phyloP scores from a whole-genome alignment of 2,797 vertebrate genomes.

The Clarias platycephalus region DNA sequence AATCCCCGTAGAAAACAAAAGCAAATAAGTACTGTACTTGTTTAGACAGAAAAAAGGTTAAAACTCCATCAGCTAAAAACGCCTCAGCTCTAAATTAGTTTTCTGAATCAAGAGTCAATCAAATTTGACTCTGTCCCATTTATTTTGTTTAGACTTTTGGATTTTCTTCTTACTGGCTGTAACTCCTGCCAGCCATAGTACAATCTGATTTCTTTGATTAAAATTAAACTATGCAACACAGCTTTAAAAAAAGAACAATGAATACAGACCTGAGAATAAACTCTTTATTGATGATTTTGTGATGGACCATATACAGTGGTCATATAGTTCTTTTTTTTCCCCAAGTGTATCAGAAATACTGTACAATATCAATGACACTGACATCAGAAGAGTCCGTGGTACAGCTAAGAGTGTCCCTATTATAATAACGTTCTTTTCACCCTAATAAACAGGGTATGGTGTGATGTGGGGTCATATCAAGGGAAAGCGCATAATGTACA shows the following conservation, averaged over 20 bases:
- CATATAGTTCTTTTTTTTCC: conserved; percentile 42
- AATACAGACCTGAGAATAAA: conserved; percentile 52
- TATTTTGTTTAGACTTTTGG: neutral
- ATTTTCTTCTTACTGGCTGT: neutral
- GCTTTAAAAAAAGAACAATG: neutral
- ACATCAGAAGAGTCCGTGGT: conserved; percentile 52
- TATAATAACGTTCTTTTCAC: conserved; percentile 42
- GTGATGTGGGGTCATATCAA: conserved; percentile 30
- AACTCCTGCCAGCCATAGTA: neutral
- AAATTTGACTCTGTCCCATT: neutral
- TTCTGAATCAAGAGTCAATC: no score
- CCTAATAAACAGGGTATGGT: conserved; percentile 43
- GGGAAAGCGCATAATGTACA: conserved; percentile 9
- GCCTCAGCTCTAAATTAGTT: neutral
- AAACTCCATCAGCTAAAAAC: neutral
- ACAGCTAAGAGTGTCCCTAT: conserved; percentile 48
- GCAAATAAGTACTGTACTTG: neutral
- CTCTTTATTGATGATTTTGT: conserved; percentile 57
- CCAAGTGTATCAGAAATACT: conserved; percentile 59
- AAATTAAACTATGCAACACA: neutral
- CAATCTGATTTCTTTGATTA: neutral
- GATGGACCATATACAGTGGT: conserved; percentile 52
- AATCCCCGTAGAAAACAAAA: neutral
- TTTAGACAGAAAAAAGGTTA: neutral
- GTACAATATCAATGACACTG: conserved; percentile 60